Percentiles rank a stretch among this genome's conserved stretches.
Evolutionary conservation across 2,888 invertebrate species (phyloP).

Genomic region (Agrenia bidenticulata): DNA sequence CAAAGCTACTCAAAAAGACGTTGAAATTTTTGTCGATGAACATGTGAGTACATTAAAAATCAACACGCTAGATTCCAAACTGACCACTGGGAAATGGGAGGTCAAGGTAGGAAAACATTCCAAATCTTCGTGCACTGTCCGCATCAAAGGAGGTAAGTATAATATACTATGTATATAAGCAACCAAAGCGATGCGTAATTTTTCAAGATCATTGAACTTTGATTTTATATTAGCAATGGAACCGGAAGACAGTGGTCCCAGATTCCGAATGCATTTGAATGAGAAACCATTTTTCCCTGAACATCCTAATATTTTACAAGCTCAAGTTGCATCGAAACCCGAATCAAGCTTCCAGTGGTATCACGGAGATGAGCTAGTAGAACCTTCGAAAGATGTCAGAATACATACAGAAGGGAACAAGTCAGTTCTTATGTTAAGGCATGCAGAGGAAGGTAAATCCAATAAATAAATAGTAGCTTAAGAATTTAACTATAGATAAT

Average conservation of each 20-base stretch:
- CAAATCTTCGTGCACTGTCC: constrained; percentile 19
- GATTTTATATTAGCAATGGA: background rate
- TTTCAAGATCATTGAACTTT: no score
- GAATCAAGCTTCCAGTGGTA: constrained; percentile 86
- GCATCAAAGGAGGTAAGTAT: constrained; percentile 18
- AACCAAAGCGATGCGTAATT: no score
- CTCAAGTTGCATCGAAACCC: constrained; percentile 73
- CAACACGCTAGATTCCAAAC: constrained; percentile 67
- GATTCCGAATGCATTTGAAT: constrained; percentile 71
- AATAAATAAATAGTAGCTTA: constrained; percentile 66
- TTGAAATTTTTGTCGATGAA: constrained; percentile 64
- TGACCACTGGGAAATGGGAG: constrained; percentile 77
- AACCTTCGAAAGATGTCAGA: constrained; percentile 52
- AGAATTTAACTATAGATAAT: no score
- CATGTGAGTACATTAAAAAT: constrained; percentile 68
- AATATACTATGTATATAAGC: background rate
- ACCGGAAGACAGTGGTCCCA: constrained; percentile 67
- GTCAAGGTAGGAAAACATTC: constrained; percentile 62
- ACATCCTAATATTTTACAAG: constrained; percentile 71
- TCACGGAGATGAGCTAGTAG: constrained; percentile 70
- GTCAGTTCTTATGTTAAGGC: constrained; percentile 75
- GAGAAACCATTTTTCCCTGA: constrained; percentile 60
- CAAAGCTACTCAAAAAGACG: constrained; percentile 58
- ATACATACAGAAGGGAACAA: constrained; percentile 64
- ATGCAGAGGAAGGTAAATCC: constrained; percentile 57